phyloP scores from a whole-genome alignment of 2,888 invertebrate genomes.

The Drosophila birchii region DNA sequence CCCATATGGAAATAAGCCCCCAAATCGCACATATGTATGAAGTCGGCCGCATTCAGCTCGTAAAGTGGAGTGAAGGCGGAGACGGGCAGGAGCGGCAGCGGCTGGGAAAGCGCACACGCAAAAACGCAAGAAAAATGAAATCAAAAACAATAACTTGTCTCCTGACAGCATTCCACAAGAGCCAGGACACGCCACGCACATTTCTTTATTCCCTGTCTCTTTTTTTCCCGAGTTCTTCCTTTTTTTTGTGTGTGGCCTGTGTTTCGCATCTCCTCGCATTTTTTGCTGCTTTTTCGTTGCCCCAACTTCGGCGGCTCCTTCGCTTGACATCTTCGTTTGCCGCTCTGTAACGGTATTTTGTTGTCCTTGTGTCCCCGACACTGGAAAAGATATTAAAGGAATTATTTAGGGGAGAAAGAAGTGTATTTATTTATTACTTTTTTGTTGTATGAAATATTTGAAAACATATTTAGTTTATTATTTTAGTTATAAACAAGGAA shows the following conservation, averaged over 20 bases:
- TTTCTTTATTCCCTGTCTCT: conserved; percentile 33
- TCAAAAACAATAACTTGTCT: conserved; percentile 81
- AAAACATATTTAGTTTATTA: not conserved
- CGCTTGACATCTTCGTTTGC: conserved; percentile 69
- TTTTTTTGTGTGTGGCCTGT: conserved; percentile 8
- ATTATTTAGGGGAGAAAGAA: not conserved
- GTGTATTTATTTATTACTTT: not conserved
- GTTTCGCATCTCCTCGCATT: conserved; percentile 38
- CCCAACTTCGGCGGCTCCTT: conserved; percentile 48
- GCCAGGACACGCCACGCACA: conserved; percentile 63
- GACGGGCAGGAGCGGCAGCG: too few relatives aligned
- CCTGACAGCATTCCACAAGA: conserved; percentile 78
- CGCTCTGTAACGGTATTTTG: conserved; percentile 51
- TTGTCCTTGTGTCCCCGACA: conserved; percentile 26
- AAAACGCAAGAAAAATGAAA: conserved; percentile 76
- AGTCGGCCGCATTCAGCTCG: conserved; percentile 44
- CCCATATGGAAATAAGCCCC: conserved; percentile 74
- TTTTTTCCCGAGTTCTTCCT: not conserved
- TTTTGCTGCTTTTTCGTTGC: conserved; percentile 38
- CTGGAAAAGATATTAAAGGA: not conserved
- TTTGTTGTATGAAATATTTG: too few relatives aligned
- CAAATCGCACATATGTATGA: conserved; percentile 51
- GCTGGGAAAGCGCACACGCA: conserved; percentile 43
- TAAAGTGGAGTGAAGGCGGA: conserved; percentile 50
- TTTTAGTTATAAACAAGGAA: not conserved